Evolutionary conservation across 1,140 invertebrate species (phyloP).

Genomic region (Orius insidiosus): DNA sequence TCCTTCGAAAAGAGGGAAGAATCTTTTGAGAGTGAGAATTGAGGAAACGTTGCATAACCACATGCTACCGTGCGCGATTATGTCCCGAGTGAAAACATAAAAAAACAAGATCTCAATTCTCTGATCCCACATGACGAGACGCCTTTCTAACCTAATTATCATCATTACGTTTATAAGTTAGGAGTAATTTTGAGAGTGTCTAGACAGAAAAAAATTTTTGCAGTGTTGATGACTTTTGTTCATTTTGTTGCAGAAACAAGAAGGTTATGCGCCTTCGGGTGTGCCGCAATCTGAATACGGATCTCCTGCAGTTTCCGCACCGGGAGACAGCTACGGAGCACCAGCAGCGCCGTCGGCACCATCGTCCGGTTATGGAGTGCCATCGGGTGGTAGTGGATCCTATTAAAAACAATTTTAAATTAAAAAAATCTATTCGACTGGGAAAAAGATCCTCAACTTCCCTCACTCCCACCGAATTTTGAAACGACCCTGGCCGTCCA

Average conservation of each 20-base stretch:
- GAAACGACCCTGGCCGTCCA: slow-evolving; percentile 3
- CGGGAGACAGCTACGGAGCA: slow-evolving; percentile 28
- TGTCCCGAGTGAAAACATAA: too few relatives aligned
- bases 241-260: slow-evolving; percentile 25
- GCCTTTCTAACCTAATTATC: too few relatives aligned
- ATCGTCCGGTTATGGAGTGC: slow-evolving; percentile 19
- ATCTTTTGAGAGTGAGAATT: too few relatives aligned
- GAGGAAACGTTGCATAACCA: too few relatives aligned
- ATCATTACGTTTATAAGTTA: too few relatives aligned
- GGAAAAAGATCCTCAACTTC: neutral
- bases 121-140: too few relatives aligned
- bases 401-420: neutral
- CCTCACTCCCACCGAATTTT: slow-evolving; percentile 10
- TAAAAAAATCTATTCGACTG: neutral
- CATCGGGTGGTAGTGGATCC: slow-evolving; percentile 13
- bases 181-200: too few relatives aligned
- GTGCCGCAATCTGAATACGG: slow-evolving; percentile 28
- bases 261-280: slow-evolving; percentile 24
- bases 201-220: too few relatives aligned
- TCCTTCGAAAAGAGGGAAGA: too few relatives aligned
- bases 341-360: slow-evolving; percentile 21
- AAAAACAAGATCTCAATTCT: too few relatives aligned
- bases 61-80: too few relatives aligned
- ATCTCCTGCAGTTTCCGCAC: slow-evolving; percentile 24
- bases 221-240: slow-evolving; percentile 5